Percentiles rank a stretch among this genome's conserved stretches.
Evolutionary conservation across 2,797 vertebrate genomes (phyloP).

Genomic region (Clarias laeviceps): DNA sequence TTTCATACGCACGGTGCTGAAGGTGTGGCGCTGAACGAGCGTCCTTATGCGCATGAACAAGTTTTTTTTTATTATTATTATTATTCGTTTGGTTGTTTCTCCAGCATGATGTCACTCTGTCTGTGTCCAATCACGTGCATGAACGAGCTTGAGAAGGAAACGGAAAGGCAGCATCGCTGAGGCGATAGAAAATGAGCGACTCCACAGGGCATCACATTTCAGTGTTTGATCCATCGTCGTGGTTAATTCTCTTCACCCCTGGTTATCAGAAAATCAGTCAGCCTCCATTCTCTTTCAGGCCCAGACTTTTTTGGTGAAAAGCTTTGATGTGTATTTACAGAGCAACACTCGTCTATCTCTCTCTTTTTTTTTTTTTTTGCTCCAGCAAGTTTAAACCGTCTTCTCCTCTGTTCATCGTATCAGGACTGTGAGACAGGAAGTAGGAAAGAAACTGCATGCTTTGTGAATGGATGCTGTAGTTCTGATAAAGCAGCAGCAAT

Average conservation of each 20-base stretch:
- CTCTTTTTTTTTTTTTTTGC: background rate
- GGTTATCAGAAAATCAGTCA: background rate
- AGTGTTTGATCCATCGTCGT: background rate
- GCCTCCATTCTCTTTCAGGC: background rate
- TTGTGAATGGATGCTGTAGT: constrained; percentile 61
- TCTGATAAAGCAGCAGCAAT: constrained; percentile 41
- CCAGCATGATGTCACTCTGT: background rate
- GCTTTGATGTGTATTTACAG: constrained; percentile 38
- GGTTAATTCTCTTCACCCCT: no score
- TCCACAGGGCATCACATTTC: constrained; percentile 15
- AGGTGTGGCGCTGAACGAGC: constrained; percentile 1
- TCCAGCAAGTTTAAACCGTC: constrained; percentile 1
- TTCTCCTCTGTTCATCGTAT: constrained; percentile 59
- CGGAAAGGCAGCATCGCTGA: constrained; percentile 27
- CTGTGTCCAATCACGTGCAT: background rate
- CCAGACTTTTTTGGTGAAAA: constrained; percentile 44
- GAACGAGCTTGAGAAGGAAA: background rate
- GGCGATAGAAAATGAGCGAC: constrained; percentile 37
- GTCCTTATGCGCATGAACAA: background rate
- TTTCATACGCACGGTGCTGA: background rate
- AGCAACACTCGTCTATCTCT: background rate
- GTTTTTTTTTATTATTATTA: background rate
- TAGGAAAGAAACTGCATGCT: constrained; percentile 48
- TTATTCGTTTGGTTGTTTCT: background rate
- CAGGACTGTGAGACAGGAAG: constrained; percentile 37